These are phyloP conservation scores for Macrosteles quadrilineatus DNA, from an alignment of 1,140 invertebrate species.

Conservation along the genomic window DNA sequence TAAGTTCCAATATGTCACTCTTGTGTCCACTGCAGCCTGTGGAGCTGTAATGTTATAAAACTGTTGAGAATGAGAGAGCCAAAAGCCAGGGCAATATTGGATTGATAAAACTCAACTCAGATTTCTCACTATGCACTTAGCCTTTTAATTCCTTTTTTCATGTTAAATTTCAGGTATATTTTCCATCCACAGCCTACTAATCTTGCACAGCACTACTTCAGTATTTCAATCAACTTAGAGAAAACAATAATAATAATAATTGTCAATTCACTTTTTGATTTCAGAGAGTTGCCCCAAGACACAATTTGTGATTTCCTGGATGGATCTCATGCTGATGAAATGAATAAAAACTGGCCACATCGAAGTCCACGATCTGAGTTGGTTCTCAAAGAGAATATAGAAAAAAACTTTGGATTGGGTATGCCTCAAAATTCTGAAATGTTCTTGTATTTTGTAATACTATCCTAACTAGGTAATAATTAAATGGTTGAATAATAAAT, in stretches of 20 bases:
- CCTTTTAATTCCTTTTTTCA: too few relatives aligned
- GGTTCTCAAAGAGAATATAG: background rate
- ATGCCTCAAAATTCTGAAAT: too few relatives aligned
- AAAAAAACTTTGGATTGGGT: background rate
- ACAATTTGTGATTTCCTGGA: background rate
- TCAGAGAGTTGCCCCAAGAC: background rate
- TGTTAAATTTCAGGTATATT: background rate
- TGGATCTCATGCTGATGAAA: background rate
- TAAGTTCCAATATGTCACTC: too few relatives aligned
- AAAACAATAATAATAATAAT: background rate
- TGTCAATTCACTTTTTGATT: background rate
- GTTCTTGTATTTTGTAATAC: too few relatives aligned
- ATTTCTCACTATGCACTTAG: too few relatives aligned
- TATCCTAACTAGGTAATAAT: too few relatives aligned
- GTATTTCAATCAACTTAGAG: background rate
- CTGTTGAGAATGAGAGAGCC: too few relatives aligned
- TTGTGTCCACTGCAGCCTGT: too few relatives aligned
- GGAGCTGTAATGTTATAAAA: too few relatives aligned
- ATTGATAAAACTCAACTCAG: background rate
- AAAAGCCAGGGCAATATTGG: too few relatives aligned
- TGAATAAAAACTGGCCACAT: background rate
- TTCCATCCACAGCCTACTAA: background rate
- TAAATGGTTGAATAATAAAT: too few relatives aligned
- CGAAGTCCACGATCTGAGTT: background rate
- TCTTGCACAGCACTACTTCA: background rate